A percentile compares a stretch with the other conserved stretches of the same genome.
These are phyloP conservation scores for Canis aureus DNA, from an alignment of 2,113 vertebrate species.

Conservation along the genomic window DNA sequence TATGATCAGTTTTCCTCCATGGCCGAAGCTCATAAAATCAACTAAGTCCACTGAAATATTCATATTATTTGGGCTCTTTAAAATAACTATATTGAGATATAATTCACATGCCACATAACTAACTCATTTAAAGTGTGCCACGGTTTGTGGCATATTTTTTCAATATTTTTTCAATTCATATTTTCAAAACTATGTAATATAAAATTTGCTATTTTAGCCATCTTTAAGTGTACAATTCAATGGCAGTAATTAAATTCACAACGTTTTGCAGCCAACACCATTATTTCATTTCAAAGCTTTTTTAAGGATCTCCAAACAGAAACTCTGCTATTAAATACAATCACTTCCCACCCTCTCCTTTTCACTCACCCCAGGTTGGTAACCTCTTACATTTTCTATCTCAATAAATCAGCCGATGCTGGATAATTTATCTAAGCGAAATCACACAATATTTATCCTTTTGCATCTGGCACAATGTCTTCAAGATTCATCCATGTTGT, in stretches of 20 bases:
- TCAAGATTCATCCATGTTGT: background rate
- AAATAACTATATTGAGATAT: background rate
- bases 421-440: accelerated
- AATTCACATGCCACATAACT: background rate
- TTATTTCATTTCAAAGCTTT: background rate
- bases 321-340: background rate
- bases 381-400: background rate
- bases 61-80: background rate
- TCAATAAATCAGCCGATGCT: background rate
- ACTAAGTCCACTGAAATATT: background rate
- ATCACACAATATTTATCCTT: background rate
- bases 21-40: background rate
- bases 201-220: background rate
- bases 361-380: too few species aligned
- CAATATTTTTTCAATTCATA: too few species aligned
- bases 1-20: accelerated
- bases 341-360: accelerated
- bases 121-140: background rate
- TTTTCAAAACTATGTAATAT: background rate
- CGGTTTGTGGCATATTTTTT: background rate
- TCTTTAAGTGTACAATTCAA: background rate
- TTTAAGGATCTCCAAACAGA: background rate
- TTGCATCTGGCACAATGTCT: background rate
- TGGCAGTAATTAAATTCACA: background rate
- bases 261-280: too few species aligned